A percentile compares a stretch with the other conserved stretches of the same genome.
These are phyloP conservation scores for Epistrophe eligans DNA, from an alignment of 2,888 invertebrate species.

Conservation along the genomic window DNA sequence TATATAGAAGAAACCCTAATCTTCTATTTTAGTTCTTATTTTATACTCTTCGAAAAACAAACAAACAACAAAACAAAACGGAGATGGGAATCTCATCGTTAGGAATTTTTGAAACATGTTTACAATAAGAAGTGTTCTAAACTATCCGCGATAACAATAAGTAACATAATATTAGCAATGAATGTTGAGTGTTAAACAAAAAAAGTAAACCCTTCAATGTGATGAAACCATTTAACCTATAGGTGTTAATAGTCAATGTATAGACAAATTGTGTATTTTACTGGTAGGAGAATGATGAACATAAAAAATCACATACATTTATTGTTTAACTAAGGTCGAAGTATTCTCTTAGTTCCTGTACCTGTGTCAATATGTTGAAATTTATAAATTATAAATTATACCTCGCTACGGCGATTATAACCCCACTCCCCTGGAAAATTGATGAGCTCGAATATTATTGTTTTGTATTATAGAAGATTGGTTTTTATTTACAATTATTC, in stretches of 20 bases:
- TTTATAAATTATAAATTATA: conserved; percentile 13
- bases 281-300: conserved; percentile 56
- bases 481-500: conserved; percentile 32
- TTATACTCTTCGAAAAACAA: conserved; percentile 58
- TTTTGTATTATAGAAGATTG: conserved; percentile 25
- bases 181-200: conserved; percentile 69
- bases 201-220: conserved; percentile 54
- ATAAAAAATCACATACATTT: conserved; percentile 33
- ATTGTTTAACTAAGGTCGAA: conserved; percentile 52
- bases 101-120: conserved; percentile 61
- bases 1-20: conserved; percentile 29
- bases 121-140: conserved; percentile 62
- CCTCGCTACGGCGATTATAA: conserved; percentile 32
- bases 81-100: conserved; percentile 60
- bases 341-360: conserved; percentile 73
- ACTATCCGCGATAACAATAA: conserved; percentile 62
- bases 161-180: conserved; percentile 49
- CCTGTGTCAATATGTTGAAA: conserved; percentile 67
- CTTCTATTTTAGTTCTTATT: conserved; percentile 57
- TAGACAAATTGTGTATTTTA: conserved; percentile 73
- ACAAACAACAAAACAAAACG: conserved; percentile 6
- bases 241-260: conserved; percentile 74
- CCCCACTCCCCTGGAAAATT: conserved; percentile 31
- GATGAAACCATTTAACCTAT: conserved; percentile 70
- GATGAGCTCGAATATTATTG: conserved; percentile 64